Conservation (phyloP, 1,140 invertebrate genomes). For the Drosophila mojavensis region DNA sequence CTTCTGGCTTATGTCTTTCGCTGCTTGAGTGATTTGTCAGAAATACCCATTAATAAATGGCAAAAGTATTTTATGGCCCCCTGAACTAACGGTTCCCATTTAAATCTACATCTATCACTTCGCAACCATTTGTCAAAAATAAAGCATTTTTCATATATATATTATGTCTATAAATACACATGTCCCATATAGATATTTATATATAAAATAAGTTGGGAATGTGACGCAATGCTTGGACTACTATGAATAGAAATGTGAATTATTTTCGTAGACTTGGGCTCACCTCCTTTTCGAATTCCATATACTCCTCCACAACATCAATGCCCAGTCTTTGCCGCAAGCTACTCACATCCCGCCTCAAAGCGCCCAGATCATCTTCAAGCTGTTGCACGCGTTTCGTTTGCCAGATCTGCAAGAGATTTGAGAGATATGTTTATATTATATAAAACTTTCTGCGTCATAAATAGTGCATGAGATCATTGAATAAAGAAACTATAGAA, state of each 20-base stretch:
- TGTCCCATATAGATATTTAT: slow-evolving; percentile 38
- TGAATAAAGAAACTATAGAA: background rate
- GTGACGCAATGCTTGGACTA: slow-evolving; percentile 16
- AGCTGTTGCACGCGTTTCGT: slow-evolving; percentile 60
- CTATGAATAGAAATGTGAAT: slow-evolving; percentile 14
- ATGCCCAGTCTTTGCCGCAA: slow-evolving; percentile 74
- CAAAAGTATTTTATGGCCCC: slow-evolving; percentile 4
- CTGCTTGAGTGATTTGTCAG: slow-evolving; percentile 19
- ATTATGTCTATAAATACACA: slow-evolving; percentile 67
- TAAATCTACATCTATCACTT: slow-evolving; percentile 13
- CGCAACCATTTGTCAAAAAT: background rate
- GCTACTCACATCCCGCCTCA: slow-evolving; percentile 60
- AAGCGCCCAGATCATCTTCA: slow-evolving; percentile 58
- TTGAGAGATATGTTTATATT: background rate
- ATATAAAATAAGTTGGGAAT: slow-evolving; percentile 24
- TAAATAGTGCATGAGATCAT: slow-evolving; percentile 31
- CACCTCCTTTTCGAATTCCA: slow-evolving; percentile 78
- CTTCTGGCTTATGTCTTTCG: slow-evolving; percentile 5
- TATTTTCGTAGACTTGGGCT: slow-evolving; percentile 18
- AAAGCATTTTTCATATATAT: slow-evolving; percentile 18
- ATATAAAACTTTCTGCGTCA: slow-evolving; percentile 17
- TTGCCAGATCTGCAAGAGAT: slow-evolving; percentile 69
- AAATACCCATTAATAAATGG: slow-evolving; percentile 23
- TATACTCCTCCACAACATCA: slow-evolving; percentile 72
- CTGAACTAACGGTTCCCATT: slow-evolving; percentile 2